These are phyloP conservation scores for Pomacea maculata DNA, from an alignment of 1,140 invertebrate species.

Conservation along the genomic window DNA sequence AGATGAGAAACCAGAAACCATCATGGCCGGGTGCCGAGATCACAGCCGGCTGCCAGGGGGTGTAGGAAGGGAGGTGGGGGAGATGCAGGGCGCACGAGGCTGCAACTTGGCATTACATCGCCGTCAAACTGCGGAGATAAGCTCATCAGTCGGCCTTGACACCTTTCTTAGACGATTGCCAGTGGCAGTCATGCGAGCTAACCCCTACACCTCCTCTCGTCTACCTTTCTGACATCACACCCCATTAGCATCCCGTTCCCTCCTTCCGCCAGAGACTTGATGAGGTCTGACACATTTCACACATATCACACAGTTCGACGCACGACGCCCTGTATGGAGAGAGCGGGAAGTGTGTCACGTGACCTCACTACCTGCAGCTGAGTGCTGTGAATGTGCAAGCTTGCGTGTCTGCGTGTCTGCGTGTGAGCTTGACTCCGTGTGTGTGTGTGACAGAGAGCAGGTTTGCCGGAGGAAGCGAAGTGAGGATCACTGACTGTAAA, in stretches of 20 bases:
- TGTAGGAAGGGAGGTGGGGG: not conserved
- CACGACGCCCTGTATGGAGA: not conserved
- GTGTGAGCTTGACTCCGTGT: not conserved
- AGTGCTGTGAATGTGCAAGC: not conserved
- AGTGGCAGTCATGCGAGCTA: not conserved
- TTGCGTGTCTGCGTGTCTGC: slow-evolving; percentile 4
- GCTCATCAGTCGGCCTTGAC: not conserved
- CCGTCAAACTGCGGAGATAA: not conserved
- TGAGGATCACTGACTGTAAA: too few relatives aligned
- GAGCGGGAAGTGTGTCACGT: not conserved
- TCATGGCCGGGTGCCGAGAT: not conserved
- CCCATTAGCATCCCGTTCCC: too few relatives aligned
- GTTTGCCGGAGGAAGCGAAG: too few relatives aligned
- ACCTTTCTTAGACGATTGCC: not conserved
- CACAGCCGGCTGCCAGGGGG: not conserved
- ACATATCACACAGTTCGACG: too few relatives aligned
- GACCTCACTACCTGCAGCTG: not conserved
- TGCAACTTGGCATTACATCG: not conserved
- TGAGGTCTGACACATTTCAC: too few relatives aligned
- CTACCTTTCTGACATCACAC: too few relatives aligned
- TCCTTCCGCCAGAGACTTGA: too few relatives aligned
- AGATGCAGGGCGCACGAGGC: not conserved
- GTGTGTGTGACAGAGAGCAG: not conserved
- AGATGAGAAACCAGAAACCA: not conserved
- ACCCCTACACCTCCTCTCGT: too few relatives aligned